A percentile compares a stretch with the other conserved stretches of the same genome.
Conservation (phyloP, 2,888 invertebrate species). For the Incurvaria masculella region DNA sequence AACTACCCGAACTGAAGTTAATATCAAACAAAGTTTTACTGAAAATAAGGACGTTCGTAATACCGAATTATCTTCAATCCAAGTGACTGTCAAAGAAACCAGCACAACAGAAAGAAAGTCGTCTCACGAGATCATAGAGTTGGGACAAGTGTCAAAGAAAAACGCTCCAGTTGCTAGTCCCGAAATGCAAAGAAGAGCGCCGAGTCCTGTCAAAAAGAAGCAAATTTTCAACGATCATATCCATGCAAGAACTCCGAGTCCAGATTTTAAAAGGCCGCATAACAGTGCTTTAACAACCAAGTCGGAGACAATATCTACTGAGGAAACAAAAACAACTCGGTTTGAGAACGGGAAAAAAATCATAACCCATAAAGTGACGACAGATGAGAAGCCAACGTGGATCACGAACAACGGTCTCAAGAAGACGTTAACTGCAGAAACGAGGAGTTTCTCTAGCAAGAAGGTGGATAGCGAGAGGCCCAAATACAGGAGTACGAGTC, state of each 20-base stretch:
- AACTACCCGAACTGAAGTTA: constrained; percentile 25
- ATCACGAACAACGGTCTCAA: constrained; percentile 58
- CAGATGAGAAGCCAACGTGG: constrained; percentile 61
- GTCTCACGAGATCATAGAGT: constrained; percentile 34
- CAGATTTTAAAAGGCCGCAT: constrained; percentile 25
- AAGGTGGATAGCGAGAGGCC: constrained; percentile 40
- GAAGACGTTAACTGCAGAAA: constrained; percentile 44
- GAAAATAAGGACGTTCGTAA: constrained; percentile 1
- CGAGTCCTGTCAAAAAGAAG: constrained; percentile 10
- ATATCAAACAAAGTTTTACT: constrained; percentile 22
- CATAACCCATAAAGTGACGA: constrained; percentile 28
- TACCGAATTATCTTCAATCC: constrained; percentile 1
- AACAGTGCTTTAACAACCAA: constrained; percentile 24
- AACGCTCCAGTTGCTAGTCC: constrained; percentile 35
- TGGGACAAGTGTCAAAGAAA: constrained; percentile 30
- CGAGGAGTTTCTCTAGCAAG: constrained; percentile 34
- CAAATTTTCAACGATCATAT: constrained; percentile 21
- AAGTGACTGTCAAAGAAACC: constrained; percentile 14
- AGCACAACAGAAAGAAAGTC: constrained; percentile 29
- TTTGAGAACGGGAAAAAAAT: constrained; percentile 32
- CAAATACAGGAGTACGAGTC: constrained; percentile 37
- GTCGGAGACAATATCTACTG: constrained; percentile 5
- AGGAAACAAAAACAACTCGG: constrained; percentile 11
- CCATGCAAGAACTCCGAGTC: constrained; percentile 32
- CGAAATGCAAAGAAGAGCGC: constrained; percentile 10